These are phyloP conservation scores for Acanthosepion esculentum DNA, from an alignment of 2,888 invertebrate genomes.

Conservation along the genomic window DNA sequence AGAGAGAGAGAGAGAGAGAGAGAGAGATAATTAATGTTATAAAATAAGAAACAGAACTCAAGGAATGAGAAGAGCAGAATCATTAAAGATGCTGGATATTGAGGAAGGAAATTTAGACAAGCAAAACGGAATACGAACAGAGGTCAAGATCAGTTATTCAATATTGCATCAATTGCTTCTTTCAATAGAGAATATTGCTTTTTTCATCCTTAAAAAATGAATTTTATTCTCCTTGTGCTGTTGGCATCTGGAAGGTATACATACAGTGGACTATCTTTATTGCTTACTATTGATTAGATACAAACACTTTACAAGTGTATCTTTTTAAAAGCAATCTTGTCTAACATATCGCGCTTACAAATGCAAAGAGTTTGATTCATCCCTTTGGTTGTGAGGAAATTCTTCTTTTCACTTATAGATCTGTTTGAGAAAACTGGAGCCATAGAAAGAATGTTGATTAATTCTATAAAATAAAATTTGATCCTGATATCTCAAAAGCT, in stretches of 20 bases:
- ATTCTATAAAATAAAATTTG: neutral
- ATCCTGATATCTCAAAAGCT: neutral
- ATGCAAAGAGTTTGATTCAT: neutral
- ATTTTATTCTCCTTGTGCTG: neutral
- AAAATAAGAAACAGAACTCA: neutral
- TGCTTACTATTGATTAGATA: conserved; percentile 18
- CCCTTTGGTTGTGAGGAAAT: neutral
- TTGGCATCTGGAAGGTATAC: neutral
- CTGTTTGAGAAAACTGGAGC: neutral
- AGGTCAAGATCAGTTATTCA: conserved; percentile 21
- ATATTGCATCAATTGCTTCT: neutral
- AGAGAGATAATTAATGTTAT: neutral
- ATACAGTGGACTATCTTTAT: neutral
- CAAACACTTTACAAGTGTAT: conserved; percentile 33
- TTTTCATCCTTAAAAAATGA: neutral
- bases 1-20: neutral
- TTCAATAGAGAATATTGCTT: neutral
- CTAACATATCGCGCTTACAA: neutral
- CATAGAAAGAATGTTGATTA: neutral
- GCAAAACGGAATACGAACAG: neutral
- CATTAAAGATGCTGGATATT: neutral
- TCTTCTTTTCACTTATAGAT: neutral
- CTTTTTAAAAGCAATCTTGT: neutral
- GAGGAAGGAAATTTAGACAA: conserved; percentile 8
- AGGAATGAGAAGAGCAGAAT: neutral